Base-by-base conservation (phyloP, 2,113 vertebrate species). In the Pithys albifrons region DNA sequence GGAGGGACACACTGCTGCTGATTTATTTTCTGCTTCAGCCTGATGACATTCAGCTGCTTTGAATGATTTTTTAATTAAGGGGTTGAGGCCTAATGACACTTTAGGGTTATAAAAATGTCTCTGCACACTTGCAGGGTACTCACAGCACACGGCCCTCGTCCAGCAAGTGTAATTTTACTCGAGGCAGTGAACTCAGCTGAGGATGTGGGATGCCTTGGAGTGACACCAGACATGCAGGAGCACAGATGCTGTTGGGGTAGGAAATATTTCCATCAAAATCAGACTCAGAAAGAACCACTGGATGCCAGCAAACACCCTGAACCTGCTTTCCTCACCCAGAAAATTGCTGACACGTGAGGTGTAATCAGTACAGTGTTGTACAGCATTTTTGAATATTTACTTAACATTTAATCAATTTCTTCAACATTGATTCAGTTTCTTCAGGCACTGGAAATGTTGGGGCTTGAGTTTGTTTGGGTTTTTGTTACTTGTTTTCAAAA, bases 321-420 rank as follows among this genome's bases (percentile, higher is more conserved):
- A 70, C 25, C 45, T 25, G 7, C 51, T 65, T 8, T 20, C 1
- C 6, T 70, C 33, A 33, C 59, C 65, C 54, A 24, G 43, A 81
- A 28, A 37, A 15, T 4, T 35, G 19, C 31, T 25, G 37, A 37
- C 27, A 10, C 13, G 1, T 1, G 39, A 46, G 77, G 20, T 45
- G n/a, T 23, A 19, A 46, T 25, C 24, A 16, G 24, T 19, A 3
- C 0, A 0, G 11, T 5, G 27, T 64, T 78, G 45, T 55, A 31
- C 82, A 43, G 10, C 4, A 0, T 49, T 67, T 75, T 9, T 4
- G 37, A 22, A 58, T 6, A 5, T 31, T 76, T 43, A 13, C 54
- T 76, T 55, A 19, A 35, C 10, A 9, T 62, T 70, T 41, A 6
- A 55, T 23, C 29, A 1, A 19, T 62, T 83, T 55, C 20, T 62